Conservation (phyloP, 2,888 invertebrate species). For the Nomada fucata region DNA sequence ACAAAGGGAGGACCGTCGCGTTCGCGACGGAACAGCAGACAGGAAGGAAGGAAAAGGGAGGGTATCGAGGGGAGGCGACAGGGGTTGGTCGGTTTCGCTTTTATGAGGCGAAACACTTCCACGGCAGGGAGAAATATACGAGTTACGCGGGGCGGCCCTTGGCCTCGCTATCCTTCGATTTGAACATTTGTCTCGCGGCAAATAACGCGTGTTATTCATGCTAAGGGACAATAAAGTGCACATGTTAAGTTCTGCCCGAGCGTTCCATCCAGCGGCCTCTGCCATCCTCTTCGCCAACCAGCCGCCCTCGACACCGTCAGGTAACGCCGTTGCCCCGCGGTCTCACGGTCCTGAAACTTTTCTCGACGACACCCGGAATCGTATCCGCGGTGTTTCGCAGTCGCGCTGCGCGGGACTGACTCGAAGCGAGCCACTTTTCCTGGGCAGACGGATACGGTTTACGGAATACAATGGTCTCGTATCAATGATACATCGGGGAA, state of each 20-base stretch:
- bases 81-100: slow-evolving; percentile 18
- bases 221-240: slow-evolving; percentile 79
- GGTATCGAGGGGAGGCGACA: neutral
- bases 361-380: slow-evolving; percentile 56
- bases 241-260: slow-evolving; percentile 74
- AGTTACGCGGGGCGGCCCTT: slow-evolving; percentile 45
- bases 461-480: slow-evolving; percentile 64
- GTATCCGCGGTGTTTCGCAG: slow-evolving; percentile 67
- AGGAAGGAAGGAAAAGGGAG: slow-evolving; percentile 25
- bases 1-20: slow-evolving; percentile 42
- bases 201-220: slow-evolving; percentile 79
- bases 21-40: slow-evolving; percentile 16
- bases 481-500: slow-evolving; percentile 61
- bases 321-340: slow-evolving; percentile 19
- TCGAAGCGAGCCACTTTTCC: slow-evolving; percentile 37
- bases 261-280: slow-evolving; percentile 28
- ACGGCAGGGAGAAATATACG: slow-evolving; percentile 49
- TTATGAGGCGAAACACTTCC: slow-evolving; percentile 62
- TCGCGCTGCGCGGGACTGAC: slow-evolving; percentile 68
- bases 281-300: slow-evolving; percentile 19
- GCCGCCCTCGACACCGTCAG: neutral
- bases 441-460: slow-evolving; percentile 24
- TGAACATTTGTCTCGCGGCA: slow-evolving; percentile 77
- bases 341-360: slow-evolving; percentile 62
- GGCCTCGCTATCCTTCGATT: slow-evolving; percentile 63